Evolutionary conservation across 2,888 invertebrate genomes (phyloP), one percentile per base, ranked within the genome.

Genomic region (Ashinkailepas kermadecensis): DNA sequence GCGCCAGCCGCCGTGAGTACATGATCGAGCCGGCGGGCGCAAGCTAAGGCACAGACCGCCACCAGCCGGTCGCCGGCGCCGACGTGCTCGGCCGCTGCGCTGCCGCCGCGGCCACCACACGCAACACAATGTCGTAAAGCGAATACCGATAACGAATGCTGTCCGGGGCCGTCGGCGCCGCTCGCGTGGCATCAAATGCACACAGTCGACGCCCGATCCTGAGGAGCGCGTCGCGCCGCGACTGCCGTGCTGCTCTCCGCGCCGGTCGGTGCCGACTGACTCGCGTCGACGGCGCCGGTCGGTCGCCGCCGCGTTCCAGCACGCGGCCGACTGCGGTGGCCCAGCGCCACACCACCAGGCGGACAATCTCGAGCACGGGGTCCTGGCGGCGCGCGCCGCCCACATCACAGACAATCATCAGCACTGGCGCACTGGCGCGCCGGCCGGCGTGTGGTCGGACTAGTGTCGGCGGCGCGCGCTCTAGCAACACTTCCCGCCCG

Each of bases 401-500:
- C 39, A 13, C 74, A 74, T 74, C 74, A 74, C 74, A 74, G 74
- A 74, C 74, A 74, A 74, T 18, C 59, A 59, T 15, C 59, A 15
- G 11, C 59, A 59, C 59, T 13, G 13, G 11, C 23, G 11, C 59
- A 59, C 59, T 13, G 13, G 11, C 23, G 23, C 74, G 74, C 54
- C 11, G 74, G 54, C 25, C 39, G 78, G 23, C 58, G 13, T 18
- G 23, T n/a, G 12, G 78, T 15, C 58, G n/a, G 23, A 23, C 10
- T 10, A n/a, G 65, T 0, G 65, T 10, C 65, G 23, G 65, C 23
- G 78, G 58, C 58, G 57, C n/a, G 23, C 23, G 78, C 56, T 78
- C 58, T 78, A 78, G 78, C 78, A 78, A 15, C 78, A 78, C 58
- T 58, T 78, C 11, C 57, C 78, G 58, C 57, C 78, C 23, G 78